Percentiles rank a stretch among this genome's conserved stretches.
Evolutionary conservation across 2,113 vertebrate species (phyloP).

Genomic region (Elaphurus davidianus): DNA sequence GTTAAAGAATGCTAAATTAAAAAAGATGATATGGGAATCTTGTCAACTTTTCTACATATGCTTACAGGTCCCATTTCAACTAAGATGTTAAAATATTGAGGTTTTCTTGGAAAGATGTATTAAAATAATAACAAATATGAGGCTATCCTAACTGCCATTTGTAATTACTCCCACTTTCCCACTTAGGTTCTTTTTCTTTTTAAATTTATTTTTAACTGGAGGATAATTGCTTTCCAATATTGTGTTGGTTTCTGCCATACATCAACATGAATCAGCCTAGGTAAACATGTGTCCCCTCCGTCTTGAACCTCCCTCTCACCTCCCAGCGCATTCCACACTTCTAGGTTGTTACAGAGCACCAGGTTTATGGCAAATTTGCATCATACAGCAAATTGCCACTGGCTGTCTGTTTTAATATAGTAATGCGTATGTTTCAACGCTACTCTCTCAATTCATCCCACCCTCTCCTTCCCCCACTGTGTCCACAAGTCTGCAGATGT

Average conservation of each 20-base stretch:
- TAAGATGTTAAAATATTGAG: not conserved
- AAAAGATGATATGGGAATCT: not conserved
- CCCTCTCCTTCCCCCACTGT: not conserved
- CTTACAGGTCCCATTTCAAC: not conserved
- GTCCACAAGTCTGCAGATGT: not conserved
- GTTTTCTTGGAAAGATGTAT: not conserved
- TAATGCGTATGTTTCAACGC: not conserved
- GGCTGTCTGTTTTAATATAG: not conserved
- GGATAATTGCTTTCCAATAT: not conserved
- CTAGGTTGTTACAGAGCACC: not conserved
- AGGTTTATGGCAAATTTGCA: not conserved
- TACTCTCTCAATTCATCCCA: not conserved
- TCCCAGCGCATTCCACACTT: not conserved
- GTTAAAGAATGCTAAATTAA: conserved; percentile 17
- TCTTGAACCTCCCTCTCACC: not conserved
- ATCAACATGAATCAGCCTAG: not conserved
- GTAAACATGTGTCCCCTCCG: not conserved
- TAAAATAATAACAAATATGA: not conserved
- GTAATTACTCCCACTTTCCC: not conserved
- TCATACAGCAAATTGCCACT: not conserved
- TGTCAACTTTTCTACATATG: not conserved
- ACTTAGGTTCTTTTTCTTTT: not conserved
- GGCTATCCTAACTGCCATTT: not conserved
- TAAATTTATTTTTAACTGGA: not conserved
- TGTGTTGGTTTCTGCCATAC: not conserved